These are phyloP conservation scores for Drosophila pegasa DNA, from an alignment of 2,888 invertebrate species.

Conservation along the genomic window DNA sequence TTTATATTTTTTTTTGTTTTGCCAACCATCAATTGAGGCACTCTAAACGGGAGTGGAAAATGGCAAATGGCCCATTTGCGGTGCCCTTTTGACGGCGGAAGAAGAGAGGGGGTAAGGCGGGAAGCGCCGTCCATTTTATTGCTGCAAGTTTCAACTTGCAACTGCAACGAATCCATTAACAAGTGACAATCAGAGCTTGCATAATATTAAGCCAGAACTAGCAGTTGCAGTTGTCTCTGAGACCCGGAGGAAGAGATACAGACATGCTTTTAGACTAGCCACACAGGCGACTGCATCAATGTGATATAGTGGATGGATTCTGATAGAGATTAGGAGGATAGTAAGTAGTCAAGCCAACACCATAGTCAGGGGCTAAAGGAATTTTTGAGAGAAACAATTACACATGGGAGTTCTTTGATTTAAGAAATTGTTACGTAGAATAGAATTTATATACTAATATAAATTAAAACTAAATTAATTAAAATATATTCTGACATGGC, in stretches of 20 bases:
- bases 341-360: neutral
- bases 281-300: neutral
- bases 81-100: constrained; percentile 20
- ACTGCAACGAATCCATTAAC: constrained; percentile 31
- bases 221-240: neutral
- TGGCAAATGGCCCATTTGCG: constrained; percentile 45
- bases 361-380: neutral
- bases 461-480: no score
- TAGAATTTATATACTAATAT: no score
- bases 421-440: no score
- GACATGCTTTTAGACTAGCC: neutral
- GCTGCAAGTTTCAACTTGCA: constrained; percentile 6
- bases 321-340: neutral
- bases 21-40: constrained; percentile 49
- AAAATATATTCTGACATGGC: no score
- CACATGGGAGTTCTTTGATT: no score
- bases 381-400: no score
- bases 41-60: constrained; percentile 56
- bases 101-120: neutral
- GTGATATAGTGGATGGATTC: neutral
- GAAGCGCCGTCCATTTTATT: neutral
- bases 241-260: neutral
- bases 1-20: constrained; percentile 10
- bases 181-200: constrained; percentile 12
- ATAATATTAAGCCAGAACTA: neutral